Evolutionary conservation across 2,797 vertebrate species (phyloP), one percentile per base, ranked within the genome.

Genomic region (Furcifer pardalis): DNA sequence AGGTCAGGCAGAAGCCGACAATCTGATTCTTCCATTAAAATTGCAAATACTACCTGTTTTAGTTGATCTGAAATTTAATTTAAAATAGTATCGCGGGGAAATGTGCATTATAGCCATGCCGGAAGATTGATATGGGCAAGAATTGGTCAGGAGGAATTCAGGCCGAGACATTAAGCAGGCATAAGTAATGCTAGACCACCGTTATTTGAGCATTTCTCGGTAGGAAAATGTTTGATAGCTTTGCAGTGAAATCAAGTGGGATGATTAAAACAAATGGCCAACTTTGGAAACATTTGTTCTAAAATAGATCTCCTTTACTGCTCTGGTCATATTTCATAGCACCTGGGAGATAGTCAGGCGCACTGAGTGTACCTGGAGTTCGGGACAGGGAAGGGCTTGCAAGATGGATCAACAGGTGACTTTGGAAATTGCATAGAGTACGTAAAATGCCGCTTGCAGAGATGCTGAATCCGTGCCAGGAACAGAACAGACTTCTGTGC

Each of bases 11-110:
- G 35, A 59, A 21, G 5, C 42, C 71, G 56, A 71, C 59, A 69
- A 71, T 42, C 30, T 59, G 66, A 42, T 71, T 59, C 68, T 71
- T 7, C 35, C 49, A n/a, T 59, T 66, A 59, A 81, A 81, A 40
- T 49, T 32, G 59, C 25, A 46, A 52, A 46, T 37, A 40, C 37
- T 23, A 25, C 19, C 49, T 71, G 66, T 35, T 56, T 71, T 81
- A 71, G 37, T 59, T 56, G 66, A 12, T 59, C 66, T 69, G n/a
- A 81, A 81, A 81, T 56, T n/a, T 59, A 59, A 81, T 71, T 21
- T 23, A 71, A 42, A 71, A 21, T 30, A n/a, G 35, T 81, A 42
- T 17, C n/a, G 35, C 40, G 46, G 32, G 66, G 7, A 59, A n/a
- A 59, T 56, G 30, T 59, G 37, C 40, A 81, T 59, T 59, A 69